These are phyloP conservation scores for Stichopus chloronotus DNA, from an alignment of 35 echinoderm and acorn worm genomes.

Conservation along the genomic window DNA sequence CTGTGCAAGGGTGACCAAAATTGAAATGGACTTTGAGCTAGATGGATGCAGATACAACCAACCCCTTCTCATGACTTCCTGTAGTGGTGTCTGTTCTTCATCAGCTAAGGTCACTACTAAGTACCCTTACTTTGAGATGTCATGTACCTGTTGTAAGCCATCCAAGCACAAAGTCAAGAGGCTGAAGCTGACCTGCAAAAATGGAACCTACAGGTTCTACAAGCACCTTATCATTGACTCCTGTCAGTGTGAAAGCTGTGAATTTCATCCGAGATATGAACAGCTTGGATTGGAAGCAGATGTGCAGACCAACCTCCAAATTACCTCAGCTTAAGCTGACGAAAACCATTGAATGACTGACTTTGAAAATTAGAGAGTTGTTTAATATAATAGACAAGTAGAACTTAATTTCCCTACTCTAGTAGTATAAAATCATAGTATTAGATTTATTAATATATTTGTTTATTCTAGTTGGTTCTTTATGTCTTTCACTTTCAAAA, in stretches of 20 bases:
- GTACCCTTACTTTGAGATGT: constrained; percentile 10
- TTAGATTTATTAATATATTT: too few relatives aligned
- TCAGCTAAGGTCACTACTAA: background rate
- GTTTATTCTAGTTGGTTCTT: too few relatives aligned
- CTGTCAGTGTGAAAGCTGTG: constrained; percentile 25
- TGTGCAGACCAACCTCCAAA: too few relatives aligned
- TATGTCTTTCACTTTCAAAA: too few relatives aligned
- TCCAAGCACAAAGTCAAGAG: background rate
- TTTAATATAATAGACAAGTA: too few relatives aligned
- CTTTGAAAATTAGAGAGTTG: too few relatives aligned
- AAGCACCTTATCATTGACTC: constrained; percentile 15
- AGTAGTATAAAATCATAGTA: too few relatives aligned
- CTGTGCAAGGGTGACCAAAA: background rate
- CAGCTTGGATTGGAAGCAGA: background rate
- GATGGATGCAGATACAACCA: background rate
- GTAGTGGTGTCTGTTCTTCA: constrained; percentile 25
- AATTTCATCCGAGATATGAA: background rate
- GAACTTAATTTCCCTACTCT: too few relatives aligned
- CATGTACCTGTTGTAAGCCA: constrained; percentile 51
- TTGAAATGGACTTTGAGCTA: background rate
- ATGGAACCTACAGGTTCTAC: background rate
- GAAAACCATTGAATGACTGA: too few relatives aligned
- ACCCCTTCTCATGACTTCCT: constrained; percentile 41
- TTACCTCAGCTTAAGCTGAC: too few relatives aligned
- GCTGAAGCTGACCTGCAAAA: background rate